Conservation (phyloP, 92 coral and sea anemone species). For the Heteractis magnifica region DNA sequence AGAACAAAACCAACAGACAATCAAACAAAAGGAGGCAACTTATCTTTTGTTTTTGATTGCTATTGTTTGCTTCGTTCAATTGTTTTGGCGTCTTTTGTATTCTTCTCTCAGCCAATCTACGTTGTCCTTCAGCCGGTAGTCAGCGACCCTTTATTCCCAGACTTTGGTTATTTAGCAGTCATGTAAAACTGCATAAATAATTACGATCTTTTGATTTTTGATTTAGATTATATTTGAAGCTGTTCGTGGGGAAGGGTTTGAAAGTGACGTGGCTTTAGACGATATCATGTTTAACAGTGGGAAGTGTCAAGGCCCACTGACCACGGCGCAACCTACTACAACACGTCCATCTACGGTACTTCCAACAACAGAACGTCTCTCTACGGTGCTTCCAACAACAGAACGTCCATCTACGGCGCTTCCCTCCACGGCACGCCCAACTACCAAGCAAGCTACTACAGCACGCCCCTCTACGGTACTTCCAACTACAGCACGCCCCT, state of each 20-base stretch:
- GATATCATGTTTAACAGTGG: slow-evolving; percentile 39
- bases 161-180: neutral
- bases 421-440: neutral
- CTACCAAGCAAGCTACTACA: neutral
- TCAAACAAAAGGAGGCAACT: too few relatives aligned
- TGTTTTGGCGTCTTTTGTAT: neutral
- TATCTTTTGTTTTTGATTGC: too few relatives aligned
- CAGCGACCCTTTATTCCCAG: neutral
- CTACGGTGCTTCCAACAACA: neutral
- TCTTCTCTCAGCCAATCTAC: too few relatives aligned
- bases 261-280: slow-evolving; percentile 65
- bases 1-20: too few relatives aligned
- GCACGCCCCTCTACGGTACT: neutral
- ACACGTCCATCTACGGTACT: neutral
- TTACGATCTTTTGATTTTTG: neutral
- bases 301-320: slow-evolving; percentile 17
- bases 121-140: too few relatives aligned
- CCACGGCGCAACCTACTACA: neutral
- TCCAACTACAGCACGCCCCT: neutral
- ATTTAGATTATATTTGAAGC: slow-evolving; percentile 54
- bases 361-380: too few relatives aligned
- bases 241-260: slow-evolving; percentile 47
- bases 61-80: too few relatives aligned
- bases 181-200: neutral
- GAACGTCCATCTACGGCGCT: too few relatives aligned